phyloP scores from a whole-genome alignment of 2,888 invertebrate genomes.

The Meghimatium bilineatum region DNA sequence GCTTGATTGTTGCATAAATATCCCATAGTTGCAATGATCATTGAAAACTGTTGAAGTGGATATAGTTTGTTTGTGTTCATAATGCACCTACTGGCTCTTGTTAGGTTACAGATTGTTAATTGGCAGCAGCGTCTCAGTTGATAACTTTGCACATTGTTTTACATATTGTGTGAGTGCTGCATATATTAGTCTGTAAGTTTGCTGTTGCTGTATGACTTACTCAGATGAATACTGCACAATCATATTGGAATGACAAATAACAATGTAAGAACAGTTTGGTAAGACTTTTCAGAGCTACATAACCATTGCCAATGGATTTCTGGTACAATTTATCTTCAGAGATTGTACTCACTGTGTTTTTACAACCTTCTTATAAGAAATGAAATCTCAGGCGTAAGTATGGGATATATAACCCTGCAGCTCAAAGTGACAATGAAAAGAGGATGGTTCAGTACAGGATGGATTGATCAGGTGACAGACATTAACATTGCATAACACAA shows the following conservation, averaged over 20 bases:
- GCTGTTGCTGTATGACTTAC: background rate
- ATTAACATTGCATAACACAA: too few species aligned
- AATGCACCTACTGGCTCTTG: background rate
- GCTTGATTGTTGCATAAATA: background rate
- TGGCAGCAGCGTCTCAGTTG: slow-evolving; percentile 3
- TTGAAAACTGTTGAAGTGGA: background rate
- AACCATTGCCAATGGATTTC: too few species aligned
- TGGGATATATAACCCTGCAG: too few species aligned
- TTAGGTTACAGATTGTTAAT: background rate
- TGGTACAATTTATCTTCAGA: too few species aligned
- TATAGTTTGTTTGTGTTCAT: background rate
- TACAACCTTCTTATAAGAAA: too few species aligned
- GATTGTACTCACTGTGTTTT: too few species aligned
- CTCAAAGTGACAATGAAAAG: too few species aligned
- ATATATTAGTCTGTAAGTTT: background rate
- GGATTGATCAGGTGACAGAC: too few species aligned
- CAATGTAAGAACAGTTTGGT: background rate
- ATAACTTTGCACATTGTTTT: background rate
- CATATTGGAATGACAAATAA: background rate
- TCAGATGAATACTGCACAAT: background rate
- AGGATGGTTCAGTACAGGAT: too few species aligned
- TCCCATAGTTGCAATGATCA: background rate
- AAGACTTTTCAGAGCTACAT: too few species aligned
- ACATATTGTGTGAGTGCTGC: background rate
- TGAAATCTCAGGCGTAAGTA: too few species aligned